These are phyloP conservation scores for Cottus gobio DNA, from an alignment of 2,113 vertebrate species.

Conservation along the genomic window DNA sequence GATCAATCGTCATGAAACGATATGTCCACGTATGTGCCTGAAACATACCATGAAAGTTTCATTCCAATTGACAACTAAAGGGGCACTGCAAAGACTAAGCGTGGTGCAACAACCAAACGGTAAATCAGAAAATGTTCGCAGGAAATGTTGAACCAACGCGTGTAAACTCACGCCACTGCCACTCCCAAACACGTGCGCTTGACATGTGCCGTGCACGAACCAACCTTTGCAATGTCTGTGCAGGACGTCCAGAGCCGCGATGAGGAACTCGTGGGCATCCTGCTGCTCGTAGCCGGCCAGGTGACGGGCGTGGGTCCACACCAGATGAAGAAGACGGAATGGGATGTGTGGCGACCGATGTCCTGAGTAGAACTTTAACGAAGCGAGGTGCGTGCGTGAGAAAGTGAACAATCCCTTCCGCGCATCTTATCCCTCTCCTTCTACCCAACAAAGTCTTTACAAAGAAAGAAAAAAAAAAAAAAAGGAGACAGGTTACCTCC, in stretches of 20 bases:
- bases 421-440: neutral
- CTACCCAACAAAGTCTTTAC: neutral
- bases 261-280: conserved; percentile 99
- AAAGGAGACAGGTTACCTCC: conserved; percentile 83
- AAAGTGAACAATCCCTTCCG: neutral
- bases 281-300: conserved; percentile 99
- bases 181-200: too few relatives aligned
- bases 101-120: too few relatives aligned
- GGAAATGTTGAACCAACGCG: neutral
- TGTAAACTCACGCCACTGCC: neutral
- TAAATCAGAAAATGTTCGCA: too few relatives aligned
- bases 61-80: too few relatives aligned
- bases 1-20: too few relatives aligned
- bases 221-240: conserved; percentile 98
- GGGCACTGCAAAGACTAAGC: too few relatives aligned
- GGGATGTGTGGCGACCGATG: conserved; percentile 99
- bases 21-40: too few relatives aligned
- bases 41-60: too few relatives aligned
- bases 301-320: conserved; percentile 98
- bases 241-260: conserved; percentile 97
- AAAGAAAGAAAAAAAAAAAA: too few relatives aligned
- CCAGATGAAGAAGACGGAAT: conserved; percentile 97
- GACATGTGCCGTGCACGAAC: conserved; percentile 5
- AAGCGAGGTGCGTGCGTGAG: neutral
- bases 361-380: conserved; percentile 94